These are phyloP conservation scores for Ericerus pela DNA, from an alignment of 1,140 invertebrate genomes.

Conservation along the genomic window DNA sequence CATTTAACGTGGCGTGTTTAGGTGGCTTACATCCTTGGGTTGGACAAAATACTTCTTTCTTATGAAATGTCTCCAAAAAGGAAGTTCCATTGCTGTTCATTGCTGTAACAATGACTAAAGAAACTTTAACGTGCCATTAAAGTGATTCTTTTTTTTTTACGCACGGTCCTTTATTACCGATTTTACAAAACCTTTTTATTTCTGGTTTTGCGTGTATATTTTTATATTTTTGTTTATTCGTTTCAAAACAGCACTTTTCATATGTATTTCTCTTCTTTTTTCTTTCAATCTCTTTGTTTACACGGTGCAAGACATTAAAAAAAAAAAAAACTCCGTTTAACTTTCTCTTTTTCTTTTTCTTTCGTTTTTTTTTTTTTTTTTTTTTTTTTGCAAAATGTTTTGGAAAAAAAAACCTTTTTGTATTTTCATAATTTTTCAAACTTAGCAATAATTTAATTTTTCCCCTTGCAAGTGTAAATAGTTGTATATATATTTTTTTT, in stretches of 20 bases:
- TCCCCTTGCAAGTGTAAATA: slow-evolving; percentile 6
- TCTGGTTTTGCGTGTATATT: slow-evolving; percentile 1
- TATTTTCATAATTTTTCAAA: neutral
- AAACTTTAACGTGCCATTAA: neutral
- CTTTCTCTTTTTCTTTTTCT: too few relatives aligned
- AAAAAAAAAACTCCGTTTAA: too few relatives aligned
- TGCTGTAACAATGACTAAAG: too few relatives aligned
- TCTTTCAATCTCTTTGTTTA: neutral
- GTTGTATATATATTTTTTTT: neutral
- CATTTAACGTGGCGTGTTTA: too few relatives aligned
- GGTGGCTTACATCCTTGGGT: too few relatives aligned
- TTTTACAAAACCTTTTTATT: neutral
- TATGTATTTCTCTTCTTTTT: slow-evolving; percentile 6
- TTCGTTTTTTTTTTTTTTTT: slow-evolving; percentile 2
- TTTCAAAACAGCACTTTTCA: slow-evolving; percentile 1
- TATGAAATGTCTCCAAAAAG: too few relatives aligned
- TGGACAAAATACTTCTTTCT: too few relatives aligned
- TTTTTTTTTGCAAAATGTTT: neutral
- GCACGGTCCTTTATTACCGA: neutral
- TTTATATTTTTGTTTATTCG: neutral
- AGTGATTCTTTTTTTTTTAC: neutral
- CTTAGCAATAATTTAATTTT: too few relatives aligned
- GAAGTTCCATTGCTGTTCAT: too few relatives aligned
- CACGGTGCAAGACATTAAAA: neutral
- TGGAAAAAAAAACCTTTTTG: neutral